Conservation (phyloP, 2,113 vertebrate species). For the Delphinus delphis region DNA sequence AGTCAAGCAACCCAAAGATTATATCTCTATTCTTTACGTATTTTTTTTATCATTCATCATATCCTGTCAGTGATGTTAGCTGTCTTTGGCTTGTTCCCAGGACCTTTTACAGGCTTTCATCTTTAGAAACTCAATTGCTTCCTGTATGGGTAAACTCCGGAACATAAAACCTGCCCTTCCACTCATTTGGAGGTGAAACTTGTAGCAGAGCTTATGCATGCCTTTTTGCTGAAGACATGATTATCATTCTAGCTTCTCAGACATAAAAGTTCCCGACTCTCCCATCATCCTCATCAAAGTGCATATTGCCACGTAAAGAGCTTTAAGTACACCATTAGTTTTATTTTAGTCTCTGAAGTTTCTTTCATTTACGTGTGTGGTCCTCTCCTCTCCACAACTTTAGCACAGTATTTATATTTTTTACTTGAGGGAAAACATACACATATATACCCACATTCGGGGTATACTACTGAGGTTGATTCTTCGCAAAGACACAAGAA, state of each 20-base stretch:
- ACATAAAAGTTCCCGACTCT: conserved; percentile 46
- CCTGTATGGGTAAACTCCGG: conserved; percentile 67
- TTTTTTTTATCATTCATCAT: conserved; percentile 11
- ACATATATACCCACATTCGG: background rate
- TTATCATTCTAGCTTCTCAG: conserved; percentile 46
- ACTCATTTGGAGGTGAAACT: conserved; percentile 38
- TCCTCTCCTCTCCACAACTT: conserved; percentile 46
- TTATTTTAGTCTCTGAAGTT: conserved; percentile 58
- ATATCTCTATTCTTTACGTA: conserved; percentile 49
- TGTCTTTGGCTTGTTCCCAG: conserved; percentile 65
- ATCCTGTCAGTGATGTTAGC: conserved; percentile 67
- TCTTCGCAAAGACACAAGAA: background rate
- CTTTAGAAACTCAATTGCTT: conserved; percentile 75
- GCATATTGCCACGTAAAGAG: conserved; percentile 29
- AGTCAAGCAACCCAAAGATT: conserved; percentile 46
- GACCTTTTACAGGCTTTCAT: conserved; percentile 74
- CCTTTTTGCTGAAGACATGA: conserved; percentile 54
- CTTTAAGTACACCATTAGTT: conserved; percentile 48
- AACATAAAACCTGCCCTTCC: conserved; percentile 66
- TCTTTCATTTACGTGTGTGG: conserved; percentile 72
- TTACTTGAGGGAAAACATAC: conserved; percentile 9
- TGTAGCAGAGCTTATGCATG: background rate
- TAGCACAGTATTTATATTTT: conserved; percentile 33
- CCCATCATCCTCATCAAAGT: conserved; percentile 52
- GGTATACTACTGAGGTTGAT: background rate